phyloP scores from a whole-genome alignment of 2,797 vertebrate genomes.

The Pipistrellus pygmaeus region DNA sequence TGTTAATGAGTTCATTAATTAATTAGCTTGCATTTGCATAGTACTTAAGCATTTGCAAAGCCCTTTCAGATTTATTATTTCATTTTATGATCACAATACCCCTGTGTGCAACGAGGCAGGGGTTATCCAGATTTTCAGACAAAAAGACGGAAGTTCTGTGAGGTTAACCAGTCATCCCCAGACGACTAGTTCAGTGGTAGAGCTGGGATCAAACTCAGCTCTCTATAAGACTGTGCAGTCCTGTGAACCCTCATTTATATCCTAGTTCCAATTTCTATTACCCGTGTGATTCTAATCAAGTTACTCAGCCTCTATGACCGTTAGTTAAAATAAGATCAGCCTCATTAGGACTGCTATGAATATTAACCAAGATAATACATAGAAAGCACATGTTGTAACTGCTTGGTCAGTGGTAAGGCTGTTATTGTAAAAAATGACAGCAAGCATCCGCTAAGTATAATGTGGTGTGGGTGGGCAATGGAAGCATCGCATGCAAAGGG shows the following conservation, averaged over 20 bases:
- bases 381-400: not conserved
- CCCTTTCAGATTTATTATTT: slow-evolving; percentile 80
- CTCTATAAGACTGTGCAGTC: not conserved
- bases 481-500: not conserved
- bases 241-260: not conserved
- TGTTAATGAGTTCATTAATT: slow-evolving; percentile 85
- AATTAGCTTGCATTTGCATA: slow-evolving; percentile 83
- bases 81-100: slow-evolving; percentile 74
- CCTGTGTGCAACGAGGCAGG: slow-evolving; percentile 51
- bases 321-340: slow-evolving; percentile 52
- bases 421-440: slow-evolving; percentile 1
- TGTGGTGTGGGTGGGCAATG: not conserved
- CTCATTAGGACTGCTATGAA: not conserved
- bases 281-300: not conserved
- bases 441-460: not conserved
- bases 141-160: not conserved
- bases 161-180: not conserved
- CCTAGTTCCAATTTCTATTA: not conserved
- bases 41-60: slow-evolving; percentile 77
- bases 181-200: not conserved
- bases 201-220: not conserved
- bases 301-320: not conserved
- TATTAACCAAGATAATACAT: not conserved
- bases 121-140: slow-evolving; percentile 69
- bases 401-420: not conserved